These are phyloP conservation scores for Cheirogaleus major DNA, from an alignment of 2,797 vertebrate species.

Conservation along the genomic window DNA sequence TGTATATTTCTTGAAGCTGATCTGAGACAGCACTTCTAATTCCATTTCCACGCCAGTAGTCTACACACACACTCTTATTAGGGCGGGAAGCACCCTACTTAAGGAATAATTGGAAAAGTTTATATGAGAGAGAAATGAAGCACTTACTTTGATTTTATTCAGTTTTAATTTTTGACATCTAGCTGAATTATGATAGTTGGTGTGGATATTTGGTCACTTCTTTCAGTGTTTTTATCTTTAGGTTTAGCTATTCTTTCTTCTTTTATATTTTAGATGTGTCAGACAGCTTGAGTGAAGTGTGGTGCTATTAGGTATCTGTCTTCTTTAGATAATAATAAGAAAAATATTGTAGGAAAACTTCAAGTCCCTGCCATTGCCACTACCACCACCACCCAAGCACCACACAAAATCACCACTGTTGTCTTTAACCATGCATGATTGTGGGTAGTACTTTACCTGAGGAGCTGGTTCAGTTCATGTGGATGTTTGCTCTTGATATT, in stretches of 20 bases:
- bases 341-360: not conserved
- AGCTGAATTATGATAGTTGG: not conserved
- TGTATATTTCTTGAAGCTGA: not conserved
- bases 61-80: not conserved
- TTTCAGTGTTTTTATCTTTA: not conserved
- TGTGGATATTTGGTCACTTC: not conserved
- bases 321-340: not conserved
- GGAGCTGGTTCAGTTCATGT: not conserved
- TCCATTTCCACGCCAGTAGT: not conserved
- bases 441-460: not conserved
- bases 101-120: constrained; percentile 48
- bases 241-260: not conserved
- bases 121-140: not conserved
- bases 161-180: not conserved
- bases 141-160: not conserved
- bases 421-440: not conserved
- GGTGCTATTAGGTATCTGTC: not conserved
- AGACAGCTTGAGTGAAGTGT: not conserved
- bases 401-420: not conserved
- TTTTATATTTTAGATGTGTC: not conserved
- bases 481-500: constrained; percentile 8
- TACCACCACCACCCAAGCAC: not conserved
- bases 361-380: not conserved
- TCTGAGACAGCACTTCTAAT: not conserved
- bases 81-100: not conserved